Evolutionary conservation across 2,113 vertebrate genomes (phyloP), one percentile per base, ranked within the genome.

Genomic region (Coregonus clupeaformis): DNA sequence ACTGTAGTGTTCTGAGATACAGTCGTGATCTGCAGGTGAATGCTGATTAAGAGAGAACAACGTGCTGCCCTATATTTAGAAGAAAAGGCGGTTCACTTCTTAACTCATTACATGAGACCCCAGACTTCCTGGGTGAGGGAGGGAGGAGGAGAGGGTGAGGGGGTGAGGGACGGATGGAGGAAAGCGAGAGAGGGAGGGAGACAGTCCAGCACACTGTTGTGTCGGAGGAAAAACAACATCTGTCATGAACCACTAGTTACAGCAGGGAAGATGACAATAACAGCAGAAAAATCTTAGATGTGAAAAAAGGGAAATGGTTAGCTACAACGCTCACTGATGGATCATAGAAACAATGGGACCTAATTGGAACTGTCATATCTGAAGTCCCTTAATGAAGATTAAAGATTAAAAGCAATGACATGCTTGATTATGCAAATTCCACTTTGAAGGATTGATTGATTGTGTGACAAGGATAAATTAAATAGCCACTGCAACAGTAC

Each of bases 51-150:
- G 57, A 11, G 52, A 14, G 18, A 60, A 27, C 47, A 42, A 59
- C 11, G 29, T 63, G 30, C 30, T 18, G 72, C 52, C 47, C 66
- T 73, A 64, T 79, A 74, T 83, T 81, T 76, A 65, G 67, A 66
- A 49, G 14, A 72, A 16, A 68, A 68, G 65, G 52, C 20, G 9
- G 24, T 32, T 81, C n/a, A 32, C 49, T 71, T 75, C 14, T 52
- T 63, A 75, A 75, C 68, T 74, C 55, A 27, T 66, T 66, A 63
- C 29, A 59, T 6, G n/a, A 22, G 72, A 72, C 62, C 18, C 55
- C 30, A 68, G 16, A 42, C 59, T 68, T 4, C 36, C 27, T 60
- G 27, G 20, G 52, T 12, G 29, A 72, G 27, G 59, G n/a, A 6
- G 30, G 29, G 13, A 63, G 29, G 13, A 5, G 42, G 18, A 36